Conservation (phyloP, 2,797 vertebrate genomes). For the Psittacula derbiana region DNA sequence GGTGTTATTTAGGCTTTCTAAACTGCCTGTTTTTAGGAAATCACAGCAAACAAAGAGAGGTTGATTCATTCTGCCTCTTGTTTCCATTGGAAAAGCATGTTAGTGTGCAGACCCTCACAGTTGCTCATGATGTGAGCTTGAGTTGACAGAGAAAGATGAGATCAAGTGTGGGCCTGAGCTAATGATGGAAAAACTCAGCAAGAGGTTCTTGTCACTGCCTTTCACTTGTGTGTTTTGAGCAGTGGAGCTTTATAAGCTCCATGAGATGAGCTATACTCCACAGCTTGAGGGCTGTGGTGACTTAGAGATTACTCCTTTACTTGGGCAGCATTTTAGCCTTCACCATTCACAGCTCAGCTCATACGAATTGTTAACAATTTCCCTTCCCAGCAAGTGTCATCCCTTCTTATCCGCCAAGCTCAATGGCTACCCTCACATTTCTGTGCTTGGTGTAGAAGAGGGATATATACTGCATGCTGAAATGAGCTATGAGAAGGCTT, state of each 20-base stretch:
- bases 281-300: background rate
- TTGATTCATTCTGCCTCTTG: background rate
- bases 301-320: rapidly evolving
- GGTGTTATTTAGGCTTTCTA: background rate
- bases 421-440: background rate
- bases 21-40: background rate
- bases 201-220: background rate
- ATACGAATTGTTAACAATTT: background rate
- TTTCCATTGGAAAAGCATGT: background rate
- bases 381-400: background rate
- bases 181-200: background rate
- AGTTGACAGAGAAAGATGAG: background rate
- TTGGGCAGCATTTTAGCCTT: background rate
- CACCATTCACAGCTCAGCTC: background rate
- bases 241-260: background rate
- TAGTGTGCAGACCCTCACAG: background rate
- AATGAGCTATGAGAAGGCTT: background rate
- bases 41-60: no score
- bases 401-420: background rate
- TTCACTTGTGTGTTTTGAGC: background rate
- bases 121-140: background rate
- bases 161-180: background rate
- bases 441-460: background rate
- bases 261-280: background rate
- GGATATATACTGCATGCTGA: rapidly evolving